Evolutionary conservation across 2,888 invertebrate genomes (phyloP).

Genomic region (Stenotaenia linearis): DNA sequence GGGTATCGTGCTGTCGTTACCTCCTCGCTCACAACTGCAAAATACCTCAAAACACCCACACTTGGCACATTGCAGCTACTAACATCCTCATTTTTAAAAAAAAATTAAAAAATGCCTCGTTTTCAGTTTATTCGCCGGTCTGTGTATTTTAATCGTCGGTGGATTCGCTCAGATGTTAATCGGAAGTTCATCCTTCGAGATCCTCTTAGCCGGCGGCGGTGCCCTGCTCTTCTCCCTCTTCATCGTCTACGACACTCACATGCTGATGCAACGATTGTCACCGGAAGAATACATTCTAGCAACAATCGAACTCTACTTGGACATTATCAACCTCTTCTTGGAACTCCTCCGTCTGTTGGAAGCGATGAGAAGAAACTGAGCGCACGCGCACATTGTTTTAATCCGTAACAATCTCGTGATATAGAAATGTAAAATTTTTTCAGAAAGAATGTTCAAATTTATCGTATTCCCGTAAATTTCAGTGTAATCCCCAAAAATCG

Average conservation of each 20-base stretch:
- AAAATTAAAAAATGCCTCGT: background rate
- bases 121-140: constrained; percentile 60
- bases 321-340: constrained; percentile 78
- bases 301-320: constrained; percentile 78
- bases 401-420: background rate
- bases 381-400: background rate
- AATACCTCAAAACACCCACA: too few species aligned
- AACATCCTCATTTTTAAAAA: background rate
- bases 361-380: constrained; percentile 47
- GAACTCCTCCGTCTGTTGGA: constrained; percentile 70
- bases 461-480: too few species aligned
- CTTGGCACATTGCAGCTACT: too few species aligned
- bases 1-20: too few species aligned
- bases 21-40: too few species aligned
- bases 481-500: too few species aligned
- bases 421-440: background rate
- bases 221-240: constrained; percentile 58
- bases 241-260: constrained; percentile 77
- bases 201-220: constrained; percentile 65
- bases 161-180: constrained; percentile 63
- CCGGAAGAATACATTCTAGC: constrained; percentile 84
- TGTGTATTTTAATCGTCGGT: constrained; percentile 63
- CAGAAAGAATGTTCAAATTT: too few species aligned
- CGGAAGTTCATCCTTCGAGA: constrained; percentile 63
- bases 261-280: constrained; percentile 71